Base-by-base conservation (phyloP, 2,797 vertebrate genomes). In the Selene dorsalis region DNA sequence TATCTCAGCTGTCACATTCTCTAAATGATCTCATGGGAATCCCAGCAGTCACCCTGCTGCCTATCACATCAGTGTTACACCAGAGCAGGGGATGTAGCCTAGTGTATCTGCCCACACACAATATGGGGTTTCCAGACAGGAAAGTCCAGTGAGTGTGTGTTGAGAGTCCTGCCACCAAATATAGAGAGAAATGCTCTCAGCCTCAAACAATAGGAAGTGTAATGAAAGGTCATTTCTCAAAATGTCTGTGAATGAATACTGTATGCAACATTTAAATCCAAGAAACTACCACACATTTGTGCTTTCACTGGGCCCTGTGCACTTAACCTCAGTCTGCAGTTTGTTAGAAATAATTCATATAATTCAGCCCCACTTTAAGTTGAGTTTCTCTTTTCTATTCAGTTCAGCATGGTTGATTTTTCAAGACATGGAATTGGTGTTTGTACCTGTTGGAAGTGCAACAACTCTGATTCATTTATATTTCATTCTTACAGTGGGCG, bases 111-210 rank as follows among this genome's bases (percentile, higher is more conserved):
- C 64, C 52, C 47, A 30, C 28, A 32, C 1, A n/a, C 35, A 73
- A 22, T 1, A 22, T 5, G 79, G 73, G 45, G 64, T 88, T 90
- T 92, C 79, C 87, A 77, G 64, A n/a, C 57, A 84, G 84, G 79
- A 69, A 84, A 83, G 58, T 87, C 73, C 83, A 84, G 24, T 2
- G 9, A 60, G 52, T 32, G 7, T n/a, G 7, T 64, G 20, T 43
- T 3, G 32, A 77, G 52, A 85, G 55, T 62, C 35, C 1, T 26
- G 39, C 67, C n/a, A 60, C 56, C 24, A 43, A 32, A 35, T 35
- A 35, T 35, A 65, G 18, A 57, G 45, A 72, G 22, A 74, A 60
- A 18, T n/a, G 5, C 8, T 14, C 26, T 63, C 24, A 1, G 32
- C 32, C 32, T 35, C 8, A 35, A 35, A 8, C 67, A 3, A 67